A percentile compares a stretch with the other conserved stretches of the same genome.
Evolutionary conservation across 2,888 invertebrate genomes (phyloP).

Genomic region (Halocaridina rubra): DNA sequence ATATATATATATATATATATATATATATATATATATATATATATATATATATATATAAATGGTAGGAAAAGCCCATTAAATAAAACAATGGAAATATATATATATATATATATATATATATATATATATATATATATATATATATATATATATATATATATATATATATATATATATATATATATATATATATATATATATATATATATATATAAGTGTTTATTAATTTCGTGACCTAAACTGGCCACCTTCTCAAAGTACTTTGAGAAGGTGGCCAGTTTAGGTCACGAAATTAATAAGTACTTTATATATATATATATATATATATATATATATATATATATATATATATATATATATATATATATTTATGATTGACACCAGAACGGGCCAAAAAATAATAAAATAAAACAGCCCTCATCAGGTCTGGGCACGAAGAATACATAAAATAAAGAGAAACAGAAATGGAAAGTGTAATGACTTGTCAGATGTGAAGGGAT

Average conservation of each 20-base stretch:
- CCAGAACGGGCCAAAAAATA: too few species aligned
- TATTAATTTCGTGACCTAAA: not conserved
- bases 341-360: not conserved
- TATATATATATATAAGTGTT: not conserved
- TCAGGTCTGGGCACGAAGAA: too few species aligned
- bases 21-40: not conserved
- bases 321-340: not conserved
- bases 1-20: not conserved
- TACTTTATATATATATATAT: not conserved
- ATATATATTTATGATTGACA: too few species aligned
- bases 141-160: not conserved
- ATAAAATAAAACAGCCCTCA: too few species aligned
- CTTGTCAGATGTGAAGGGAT: too few species aligned
- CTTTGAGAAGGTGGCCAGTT: too few species aligned
- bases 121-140: slow-evolving; percentile 2
- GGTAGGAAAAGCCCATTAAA: too few species aligned
- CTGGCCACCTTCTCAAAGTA: too few species aligned
- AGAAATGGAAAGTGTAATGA: too few species aligned
- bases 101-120: not conserved
- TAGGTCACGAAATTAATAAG: too few species aligned
- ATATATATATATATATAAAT: not conserved
- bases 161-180: not conserved
- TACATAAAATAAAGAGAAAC: too few species aligned
- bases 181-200: not conserved
- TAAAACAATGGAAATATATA: too few species aligned